Base-by-base conservation (phyloP, 2,113 vertebrate species). In the Callionymus lyra region DNA sequence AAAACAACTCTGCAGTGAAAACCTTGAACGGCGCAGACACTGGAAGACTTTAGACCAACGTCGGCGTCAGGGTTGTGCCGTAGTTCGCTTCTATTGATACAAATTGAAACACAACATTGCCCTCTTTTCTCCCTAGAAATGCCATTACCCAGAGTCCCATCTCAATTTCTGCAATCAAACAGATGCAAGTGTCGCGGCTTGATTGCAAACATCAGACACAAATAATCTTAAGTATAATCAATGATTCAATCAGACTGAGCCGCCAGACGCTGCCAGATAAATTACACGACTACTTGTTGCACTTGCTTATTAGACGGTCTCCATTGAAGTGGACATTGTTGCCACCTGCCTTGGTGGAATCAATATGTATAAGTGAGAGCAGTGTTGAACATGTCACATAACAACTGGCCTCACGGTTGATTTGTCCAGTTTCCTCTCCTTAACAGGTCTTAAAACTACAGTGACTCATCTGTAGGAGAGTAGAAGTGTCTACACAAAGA, bases 161-260 rank as follows among this genome's bases (percentile, higher is more conserved):
- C 6, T 9, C 39, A 16, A 58, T 52, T 39, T 45, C 17, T 45
- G 41, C 50, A 53, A 54, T 58, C 38, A 61, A 59, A 59, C 47
- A 31, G 16, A 47, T 54, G 16, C 63, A 69, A 58, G 38, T 31
- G 44, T 33, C 2, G 33, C 42, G 40, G 38, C 46, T 36, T 71
- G 58, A 64, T 55, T 67, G 51, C 46, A 35, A 12, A 36, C 50
- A 42, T 39, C 39, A 15, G 13, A 47, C 36, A 56, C 57, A 62
- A 63, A 59, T 59, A 60, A 56, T 41, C 41, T 38, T 48, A 44
- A 74, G 52, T 51, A n/a, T n/a, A 61, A 58, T 65, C 55, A 51
- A 38, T 52, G 45, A 59, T 46, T 47, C 43, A 63, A 52, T 69
- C 63, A 53, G 36, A 16, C 38, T 4, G 31, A 36, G 31, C 15